A percentile compares a stretch with the other conserved stretches of the same genome.
Evolutionary conservation across 2,797 vertebrate species (phyloP).

Genomic region (Chelon labrosus): DNA sequence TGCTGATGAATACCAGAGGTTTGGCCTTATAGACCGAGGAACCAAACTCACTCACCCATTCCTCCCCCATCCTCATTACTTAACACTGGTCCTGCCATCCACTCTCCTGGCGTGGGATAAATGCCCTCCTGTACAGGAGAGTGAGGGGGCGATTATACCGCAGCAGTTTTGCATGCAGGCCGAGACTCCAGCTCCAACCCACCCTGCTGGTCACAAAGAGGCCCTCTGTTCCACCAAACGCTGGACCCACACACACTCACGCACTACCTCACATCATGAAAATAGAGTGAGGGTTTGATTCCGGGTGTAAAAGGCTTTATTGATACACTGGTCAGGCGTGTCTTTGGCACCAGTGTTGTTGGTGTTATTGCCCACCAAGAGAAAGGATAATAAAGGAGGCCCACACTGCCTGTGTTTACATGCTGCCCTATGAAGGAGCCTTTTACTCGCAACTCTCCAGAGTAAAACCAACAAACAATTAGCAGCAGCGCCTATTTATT

Average conservation of each 20-base stretch:
- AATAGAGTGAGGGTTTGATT: slow-evolving; percentile 71
- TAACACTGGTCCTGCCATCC: slow-evolving; percentile 48
- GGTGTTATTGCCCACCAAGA: slow-evolving; percentile 69
- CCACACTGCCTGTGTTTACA: slow-evolving; percentile 61
- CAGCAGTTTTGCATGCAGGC: slow-evolving; percentile 77
- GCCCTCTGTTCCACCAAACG: slow-evolving; percentile 72
- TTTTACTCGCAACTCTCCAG: slow-evolving; percentile 21
- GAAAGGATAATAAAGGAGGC: slow-evolving; percentile 66
- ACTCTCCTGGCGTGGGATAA: slow-evolving; percentile 76
- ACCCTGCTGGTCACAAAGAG: slow-evolving; percentile 77
- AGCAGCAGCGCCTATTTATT: slow-evolving; percentile 23
- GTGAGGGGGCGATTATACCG: slow-evolving; percentile 73
- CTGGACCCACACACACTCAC: slow-evolving; percentile 56
- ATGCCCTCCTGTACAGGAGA: slow-evolving; percentile 79
- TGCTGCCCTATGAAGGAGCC: slow-evolving; percentile 52
- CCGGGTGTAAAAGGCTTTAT: slow-evolving; percentile 73
- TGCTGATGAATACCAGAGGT: slow-evolving; percentile 34
- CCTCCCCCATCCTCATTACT: slow-evolving; percentile 2
- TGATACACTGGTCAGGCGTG: slow-evolving; percentile 72
- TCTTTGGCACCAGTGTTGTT: slow-evolving; percentile 74
- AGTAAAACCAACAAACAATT: slow-evolving; percentile 19
- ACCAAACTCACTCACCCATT: slow-evolving; percentile 32
- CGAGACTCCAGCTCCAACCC: slow-evolving; percentile 64
- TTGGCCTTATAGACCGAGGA: slow-evolving; percentile 21
- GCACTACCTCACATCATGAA: slow-evolving; percentile 45